phyloP scores from a whole-genome alignment of 2,888 invertebrate species.

The Pollenia angustigena region DNA sequence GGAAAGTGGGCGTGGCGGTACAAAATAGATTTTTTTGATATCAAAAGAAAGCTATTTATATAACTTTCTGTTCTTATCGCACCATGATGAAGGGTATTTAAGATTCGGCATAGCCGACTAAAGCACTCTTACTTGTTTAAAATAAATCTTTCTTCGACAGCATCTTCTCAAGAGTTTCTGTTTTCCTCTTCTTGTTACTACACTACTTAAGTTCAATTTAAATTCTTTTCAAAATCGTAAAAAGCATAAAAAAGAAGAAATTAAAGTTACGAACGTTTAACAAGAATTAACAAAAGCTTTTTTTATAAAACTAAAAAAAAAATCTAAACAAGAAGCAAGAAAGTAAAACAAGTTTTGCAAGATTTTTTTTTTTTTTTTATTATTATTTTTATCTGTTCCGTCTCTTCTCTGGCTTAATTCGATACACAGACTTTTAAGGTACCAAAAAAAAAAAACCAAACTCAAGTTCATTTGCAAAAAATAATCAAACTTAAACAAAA shows the following conservation, averaged over 20 bases:
- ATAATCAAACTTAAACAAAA: neutral
- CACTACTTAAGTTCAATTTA: slow-evolving; percentile 65
- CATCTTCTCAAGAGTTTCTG: slow-evolving; percentile 38
- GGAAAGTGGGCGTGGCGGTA: too few relatives aligned
- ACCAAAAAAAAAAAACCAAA: slow-evolving; percentile 40
- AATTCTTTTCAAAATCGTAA: slow-evolving; percentile 50
- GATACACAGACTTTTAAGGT: slow-evolving; percentile 42
- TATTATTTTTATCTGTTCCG: slow-evolving; percentile 32
- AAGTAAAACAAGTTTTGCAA: slow-evolving; percentile 73
- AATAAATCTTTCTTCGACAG: slow-evolving; percentile 36
- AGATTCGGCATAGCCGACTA: too few relatives aligned
- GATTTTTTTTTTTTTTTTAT: slow-evolving; percentile 58
- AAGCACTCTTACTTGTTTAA: too few relatives aligned
- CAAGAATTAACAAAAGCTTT: slow-evolving; percentile 46
- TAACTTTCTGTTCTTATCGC: too few relatives aligned
- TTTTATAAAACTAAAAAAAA: slow-evolving; percentile 2
- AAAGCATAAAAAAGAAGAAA: slow-evolving; percentile 35
- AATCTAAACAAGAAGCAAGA: slow-evolving; percentile 51
- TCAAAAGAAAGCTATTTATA: too few relatives aligned
- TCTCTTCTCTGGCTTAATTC: slow-evolving; percentile 38
- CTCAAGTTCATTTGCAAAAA: slow-evolving; percentile 70
- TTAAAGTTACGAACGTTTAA: slow-evolving; percentile 41
- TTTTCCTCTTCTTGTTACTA: slow-evolving; percentile 37
- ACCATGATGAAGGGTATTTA: too few relatives aligned
- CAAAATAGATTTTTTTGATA: too few relatives aligned